A percentile compares a stretch with the other conserved stretches of the same genome.
phyloP scores from a whole-genome alignment of 2,797 vertebrate species.

The Echeneis naucrates region DNA sequence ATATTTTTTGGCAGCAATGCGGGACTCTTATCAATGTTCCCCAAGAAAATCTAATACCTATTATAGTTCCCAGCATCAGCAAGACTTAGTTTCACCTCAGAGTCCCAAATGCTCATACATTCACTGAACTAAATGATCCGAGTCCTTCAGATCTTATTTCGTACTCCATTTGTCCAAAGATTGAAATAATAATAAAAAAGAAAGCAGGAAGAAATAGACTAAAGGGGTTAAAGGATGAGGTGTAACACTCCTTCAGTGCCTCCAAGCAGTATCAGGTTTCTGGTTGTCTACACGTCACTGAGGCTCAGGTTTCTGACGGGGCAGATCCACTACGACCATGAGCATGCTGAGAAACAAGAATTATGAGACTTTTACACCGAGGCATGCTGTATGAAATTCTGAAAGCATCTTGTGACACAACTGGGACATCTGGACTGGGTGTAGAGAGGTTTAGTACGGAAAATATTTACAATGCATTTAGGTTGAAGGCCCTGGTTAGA shows the following conservation, averaged over 20 bases:
- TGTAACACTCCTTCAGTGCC: conserved; percentile 69
- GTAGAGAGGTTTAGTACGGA: background rate
- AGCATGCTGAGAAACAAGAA: conserved; percentile 13
- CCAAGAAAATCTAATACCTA: background rate
- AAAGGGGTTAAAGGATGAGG: conserved; percentile 53
- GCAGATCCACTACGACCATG: conserved; percentile 46
- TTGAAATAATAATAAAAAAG: background rate
- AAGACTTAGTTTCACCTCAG: conserved; percentile 5
- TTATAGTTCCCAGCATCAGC: conserved; percentile 18
- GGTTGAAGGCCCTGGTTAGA: conserved; percentile 26
- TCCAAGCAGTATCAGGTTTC: conserved; percentile 82
- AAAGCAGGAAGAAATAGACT: conserved; percentile 25
- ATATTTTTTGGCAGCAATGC: conserved; percentile 11
- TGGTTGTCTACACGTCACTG: conserved; percentile 59
- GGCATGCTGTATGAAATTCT: too few relatives aligned
- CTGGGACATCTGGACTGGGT: background rate
- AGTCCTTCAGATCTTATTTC: conserved; percentile 1
- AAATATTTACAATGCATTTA: conserved; percentile 13
- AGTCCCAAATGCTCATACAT: background rate
- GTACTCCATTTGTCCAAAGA: conserved; percentile 16
- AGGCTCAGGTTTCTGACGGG: conserved; percentile 76
- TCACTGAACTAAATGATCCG: background rate
- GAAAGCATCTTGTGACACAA: background rate
- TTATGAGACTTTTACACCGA: too few relatives aligned
- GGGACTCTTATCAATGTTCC: background rate